Conservation (phyloP, 1,140 invertebrate genomes). For the Caerostris extrusa region DNA sequence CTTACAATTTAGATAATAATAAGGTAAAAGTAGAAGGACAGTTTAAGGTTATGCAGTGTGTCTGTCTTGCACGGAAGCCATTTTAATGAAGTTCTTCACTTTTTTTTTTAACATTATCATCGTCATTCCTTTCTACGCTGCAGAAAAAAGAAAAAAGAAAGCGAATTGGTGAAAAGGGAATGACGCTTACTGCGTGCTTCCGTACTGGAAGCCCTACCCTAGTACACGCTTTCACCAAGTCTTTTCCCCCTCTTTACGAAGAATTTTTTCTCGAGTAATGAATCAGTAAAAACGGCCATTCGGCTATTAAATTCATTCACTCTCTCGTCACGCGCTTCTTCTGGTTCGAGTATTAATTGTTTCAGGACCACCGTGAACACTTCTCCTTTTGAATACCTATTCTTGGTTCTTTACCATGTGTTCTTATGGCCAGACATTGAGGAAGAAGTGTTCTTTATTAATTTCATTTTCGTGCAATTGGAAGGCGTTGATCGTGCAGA, state of each 20-base stretch:
- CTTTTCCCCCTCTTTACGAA: background rate
- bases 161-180: background rate
- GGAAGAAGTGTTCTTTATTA: background rate
- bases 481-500: conserved; percentile 5
- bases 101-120: background rate
- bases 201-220: conserved; percentile 8
- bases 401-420: background rate
- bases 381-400: conserved; percentile 15
- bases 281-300: conserved; percentile 37
- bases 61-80: background rate
- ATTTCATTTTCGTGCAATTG: conserved; percentile 19
- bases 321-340: background rate
- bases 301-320: conserved; percentile 16
- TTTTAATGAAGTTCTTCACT: background rate
- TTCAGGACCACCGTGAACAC: conserved; percentile 22
- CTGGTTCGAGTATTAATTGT: conserved; percentile 23
- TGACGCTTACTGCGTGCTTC: background rate
- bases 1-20: too few relatives aligned
- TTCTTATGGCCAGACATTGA: background rate
- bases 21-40: background rate
- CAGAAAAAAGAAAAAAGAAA: background rate
- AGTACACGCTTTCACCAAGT: background rate
- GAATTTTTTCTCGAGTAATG: conserved; percentile 10
- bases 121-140: background rate
- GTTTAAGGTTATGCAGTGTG: background rate